Percentiles rank a stretch among this genome's conserved stretches.
These are phyloP conservation scores for Peromyscus eremicus DNA, from an alignment of 2,797 vertebrate genomes.

Conservation along the genomic window DNA sequence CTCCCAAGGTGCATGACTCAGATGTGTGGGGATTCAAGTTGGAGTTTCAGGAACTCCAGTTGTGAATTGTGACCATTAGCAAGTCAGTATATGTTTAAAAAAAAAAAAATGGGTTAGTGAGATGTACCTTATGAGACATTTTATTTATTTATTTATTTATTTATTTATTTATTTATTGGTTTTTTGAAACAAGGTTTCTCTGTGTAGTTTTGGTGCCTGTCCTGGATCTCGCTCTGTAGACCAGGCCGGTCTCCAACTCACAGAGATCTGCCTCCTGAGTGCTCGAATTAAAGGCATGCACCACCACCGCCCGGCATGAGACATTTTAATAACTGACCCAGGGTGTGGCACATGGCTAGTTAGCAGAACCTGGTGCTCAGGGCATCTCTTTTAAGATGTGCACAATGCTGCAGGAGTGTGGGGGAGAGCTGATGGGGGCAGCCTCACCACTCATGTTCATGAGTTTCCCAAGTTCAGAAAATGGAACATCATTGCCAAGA, in stretches of 20 bases:
- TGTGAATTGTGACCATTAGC: neutral
- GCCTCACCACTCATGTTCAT: neutral
- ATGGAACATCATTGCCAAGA: neutral
- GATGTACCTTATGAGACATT: neutral
- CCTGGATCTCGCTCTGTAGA: too few species aligned
- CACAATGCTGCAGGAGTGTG: neutral
- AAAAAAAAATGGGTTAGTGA: neutral
- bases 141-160: neutral
- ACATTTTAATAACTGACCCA: neutral
- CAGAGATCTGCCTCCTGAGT: too few species aligned
- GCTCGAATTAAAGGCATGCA: too few species aligned
- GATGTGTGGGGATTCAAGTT: neutral
- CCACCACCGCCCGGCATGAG: neutral
- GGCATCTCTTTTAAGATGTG: neutral
- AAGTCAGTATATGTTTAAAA: neutral
- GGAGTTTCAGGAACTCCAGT: too few species aligned
- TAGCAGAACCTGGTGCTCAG: neutral
- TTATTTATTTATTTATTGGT: too few species aligned
- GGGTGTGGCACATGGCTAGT: neutral
- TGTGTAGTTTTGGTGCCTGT: too few species aligned
- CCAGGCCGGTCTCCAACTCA: too few species aligned
- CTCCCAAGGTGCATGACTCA: neutral
- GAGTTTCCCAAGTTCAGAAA: neutral
- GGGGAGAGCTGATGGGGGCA: neutral
- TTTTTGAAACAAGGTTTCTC: too few species aligned